phyloP scores from a whole-genome alignment of 2,113 vertebrate genomes.

The Zapornia atra region DNA sequence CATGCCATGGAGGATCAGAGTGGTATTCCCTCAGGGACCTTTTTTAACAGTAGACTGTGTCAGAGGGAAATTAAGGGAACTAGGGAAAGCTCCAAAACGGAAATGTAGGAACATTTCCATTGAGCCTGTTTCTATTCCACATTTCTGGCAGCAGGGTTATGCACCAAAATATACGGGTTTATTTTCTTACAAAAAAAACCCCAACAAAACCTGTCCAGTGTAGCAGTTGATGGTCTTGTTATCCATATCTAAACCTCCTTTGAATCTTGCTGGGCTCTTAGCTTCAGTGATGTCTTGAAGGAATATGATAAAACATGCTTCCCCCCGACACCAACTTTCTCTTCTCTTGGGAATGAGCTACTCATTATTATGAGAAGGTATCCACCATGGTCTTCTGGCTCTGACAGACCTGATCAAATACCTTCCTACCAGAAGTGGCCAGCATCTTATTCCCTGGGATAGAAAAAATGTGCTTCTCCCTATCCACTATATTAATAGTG shows the following conservation, averaged over 20 bases:
- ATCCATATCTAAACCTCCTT: neutral
- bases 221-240: neutral
- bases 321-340: neutral
- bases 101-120: neutral
- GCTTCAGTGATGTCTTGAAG: neutral
- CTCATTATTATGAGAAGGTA: neutral
- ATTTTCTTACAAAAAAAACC: neutral
- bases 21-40: neutral
- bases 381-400: neutral
- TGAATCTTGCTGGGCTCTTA: neutral
- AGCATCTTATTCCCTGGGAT: neutral
- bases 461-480: constrained; percentile 19
- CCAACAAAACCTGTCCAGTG: neutral
- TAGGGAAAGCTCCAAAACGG: neutral
- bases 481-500: constrained; percentile 25
- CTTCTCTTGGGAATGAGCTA: neutral
- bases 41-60: neutral
- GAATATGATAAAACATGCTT: neutral
- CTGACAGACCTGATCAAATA: constrained; percentile 21
- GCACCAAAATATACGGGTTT: neutral
- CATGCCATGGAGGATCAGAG: neutral
- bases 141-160: neutral
- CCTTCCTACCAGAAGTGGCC: neutral
- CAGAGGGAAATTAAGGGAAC: neutral
- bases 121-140: neutral